Conservation (phyloP, 2,113 vertebrate genomes). For the Ancistrus triradiatus region DNA sequence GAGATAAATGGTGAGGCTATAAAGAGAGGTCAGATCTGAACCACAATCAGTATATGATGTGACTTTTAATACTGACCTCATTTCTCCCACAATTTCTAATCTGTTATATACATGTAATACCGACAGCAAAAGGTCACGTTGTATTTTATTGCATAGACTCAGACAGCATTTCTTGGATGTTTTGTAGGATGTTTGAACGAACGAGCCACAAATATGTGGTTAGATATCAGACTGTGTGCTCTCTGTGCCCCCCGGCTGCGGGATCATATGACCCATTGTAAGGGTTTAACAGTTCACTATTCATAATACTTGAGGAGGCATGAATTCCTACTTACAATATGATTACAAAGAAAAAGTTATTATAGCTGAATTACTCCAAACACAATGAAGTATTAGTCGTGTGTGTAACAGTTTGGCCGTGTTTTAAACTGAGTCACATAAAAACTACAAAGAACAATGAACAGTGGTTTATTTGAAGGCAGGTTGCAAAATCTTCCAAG, state of each 20-base stretch:
- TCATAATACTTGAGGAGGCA: slow-evolving; percentile 1
- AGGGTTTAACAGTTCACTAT: slow-evolving; percentile 2
- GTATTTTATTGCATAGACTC: too few relatives aligned
- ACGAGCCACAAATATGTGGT: neutral
- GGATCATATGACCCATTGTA: slow-evolving; percentile 44
- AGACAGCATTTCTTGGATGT: too few relatives aligned
- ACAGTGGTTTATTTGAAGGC: slow-evolving; percentile 10
- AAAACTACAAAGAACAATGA: slow-evolving; percentile 21
- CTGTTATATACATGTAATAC: too few relatives aligned
- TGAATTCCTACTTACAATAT: neutral
- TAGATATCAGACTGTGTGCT: neutral
- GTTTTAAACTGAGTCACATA: neutral
- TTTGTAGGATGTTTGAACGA: neutral
- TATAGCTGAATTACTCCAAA: neutral
- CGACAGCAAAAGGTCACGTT: too few relatives aligned
- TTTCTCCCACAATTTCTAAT: too few relatives aligned
- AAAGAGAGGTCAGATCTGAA: too few relatives aligned
- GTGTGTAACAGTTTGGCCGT: neutral
- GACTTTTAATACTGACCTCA: too few relatives aligned
- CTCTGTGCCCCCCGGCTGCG: slow-evolving; percentile 7
- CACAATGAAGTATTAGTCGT: neutral
- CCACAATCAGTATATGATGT: too few relatives aligned
- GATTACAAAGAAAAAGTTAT: too few relatives aligned
- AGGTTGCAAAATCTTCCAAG: neutral
- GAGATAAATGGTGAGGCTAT: too few relatives aligned